These are phyloP conservation scores for Oryzias javanicus DNA, from an alignment of 2,113 vertebrate species.

Conservation along the genomic window DNA sequence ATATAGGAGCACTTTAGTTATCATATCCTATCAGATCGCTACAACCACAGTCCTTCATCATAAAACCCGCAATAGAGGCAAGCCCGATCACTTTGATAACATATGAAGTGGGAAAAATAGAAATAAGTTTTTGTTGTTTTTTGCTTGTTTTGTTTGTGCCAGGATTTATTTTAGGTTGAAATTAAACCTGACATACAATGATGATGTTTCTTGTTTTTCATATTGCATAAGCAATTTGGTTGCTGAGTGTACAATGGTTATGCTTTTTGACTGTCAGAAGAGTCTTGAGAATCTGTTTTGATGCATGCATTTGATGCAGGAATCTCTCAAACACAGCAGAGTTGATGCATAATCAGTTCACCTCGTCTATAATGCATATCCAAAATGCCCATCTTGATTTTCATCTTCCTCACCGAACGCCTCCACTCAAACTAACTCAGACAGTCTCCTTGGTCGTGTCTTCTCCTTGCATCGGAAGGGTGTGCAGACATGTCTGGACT, in stretches of 20 bases:
- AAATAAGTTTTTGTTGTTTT: constrained; percentile 42
- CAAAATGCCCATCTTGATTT: constrained; percentile 45
- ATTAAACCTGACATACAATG: constrained; percentile 1
- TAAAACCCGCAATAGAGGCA: constrained; percentile 63
- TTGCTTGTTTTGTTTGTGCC: constrained; percentile 14
- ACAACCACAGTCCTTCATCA: constrained; percentile 59
- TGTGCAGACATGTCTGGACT: constrained; percentile 22
- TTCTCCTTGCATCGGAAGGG: constrained; percentile 60
- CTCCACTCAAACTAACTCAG: constrained; percentile 21
- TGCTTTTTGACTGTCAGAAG: constrained; percentile 58
- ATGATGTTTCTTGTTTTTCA: too few relatives aligned
- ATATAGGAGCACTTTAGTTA: constrained; percentile 65
- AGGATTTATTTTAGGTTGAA: constrained; percentile 23
- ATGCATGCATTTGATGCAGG: constrained; percentile 41
- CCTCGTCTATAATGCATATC: constrained; percentile 39
- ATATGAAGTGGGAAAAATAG: constrained; percentile 29
- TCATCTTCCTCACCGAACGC: constrained; percentile 21
- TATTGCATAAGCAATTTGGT: too few relatives aligned
- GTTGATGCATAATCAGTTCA: constrained; percentile 10
- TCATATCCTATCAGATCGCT: constrained; percentile 66
- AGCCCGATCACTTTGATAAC: constrained; percentile 52
- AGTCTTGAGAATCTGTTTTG: constrained; percentile 36
- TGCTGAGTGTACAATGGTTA: constrained; percentile 20
- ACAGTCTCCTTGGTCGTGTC: constrained; percentile 49
- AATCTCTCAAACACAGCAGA: constrained; percentile 28